Percentiles rank a stretch among this genome's conserved stretches.
phyloP scores from a whole-genome alignment of 2,888 invertebrate species.

The Athalia rosae region DNA sequence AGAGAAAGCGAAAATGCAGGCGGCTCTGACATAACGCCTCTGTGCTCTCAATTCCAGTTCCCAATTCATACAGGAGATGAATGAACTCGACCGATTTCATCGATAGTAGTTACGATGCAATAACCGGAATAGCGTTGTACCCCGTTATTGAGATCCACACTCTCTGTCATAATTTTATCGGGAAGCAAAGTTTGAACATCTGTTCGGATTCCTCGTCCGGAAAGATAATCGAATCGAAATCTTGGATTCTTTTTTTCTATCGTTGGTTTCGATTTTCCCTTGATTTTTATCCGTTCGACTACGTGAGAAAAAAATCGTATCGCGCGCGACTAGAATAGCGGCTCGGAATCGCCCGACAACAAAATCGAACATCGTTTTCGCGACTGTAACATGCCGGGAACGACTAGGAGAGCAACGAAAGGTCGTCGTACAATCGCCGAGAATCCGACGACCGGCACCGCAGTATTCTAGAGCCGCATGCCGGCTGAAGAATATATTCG shows the following conservation, averaged over 20 bases:
- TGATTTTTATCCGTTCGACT: no score
- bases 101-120: no score
- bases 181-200: neutral
- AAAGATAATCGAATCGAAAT: neutral
- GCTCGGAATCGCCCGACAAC: no score
- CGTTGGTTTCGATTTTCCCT: neutral
- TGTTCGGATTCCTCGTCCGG: neutral
- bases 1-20: slow-evolving; percentile 40
- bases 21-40: slow-evolving; percentile 37
- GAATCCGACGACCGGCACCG: no score
- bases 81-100: slow-evolving; percentile 27
- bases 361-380: no score
- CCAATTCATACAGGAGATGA: slow-evolving; percentile 28
- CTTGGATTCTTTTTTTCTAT: neutral
- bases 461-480: neutral
- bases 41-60: slow-evolving; percentile 29
- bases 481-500: neutral
- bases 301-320: no score
- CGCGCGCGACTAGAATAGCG: no score
- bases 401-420: no score
- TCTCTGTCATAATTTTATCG: neutral
- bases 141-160: neutral
- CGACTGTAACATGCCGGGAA: no score
- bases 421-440: no score
- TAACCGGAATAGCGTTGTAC: no score